A percentile compares a stretch with the other conserved stretches of the same genome.
Conservation (phyloP, 2,888 invertebrate species). For the Serrognathus titanus region DNA sequence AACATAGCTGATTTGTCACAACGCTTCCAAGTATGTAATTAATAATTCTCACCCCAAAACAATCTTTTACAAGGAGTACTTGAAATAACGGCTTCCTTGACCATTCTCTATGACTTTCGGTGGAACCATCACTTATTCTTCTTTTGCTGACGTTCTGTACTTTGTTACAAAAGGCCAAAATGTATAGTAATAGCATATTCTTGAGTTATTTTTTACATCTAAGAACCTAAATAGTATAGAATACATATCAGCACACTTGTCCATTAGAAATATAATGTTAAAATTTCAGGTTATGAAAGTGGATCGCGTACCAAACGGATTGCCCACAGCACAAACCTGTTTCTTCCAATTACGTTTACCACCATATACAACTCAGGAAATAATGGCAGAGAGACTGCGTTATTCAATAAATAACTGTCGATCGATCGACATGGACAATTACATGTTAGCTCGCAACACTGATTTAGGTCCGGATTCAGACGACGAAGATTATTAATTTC, state of each 20-base stretch:
- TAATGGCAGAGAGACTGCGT: conserved; percentile 59
- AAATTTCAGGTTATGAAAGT: conserved; percentile 54
- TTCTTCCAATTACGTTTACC: conserved; percentile 63
- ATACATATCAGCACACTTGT: no score
- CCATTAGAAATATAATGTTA: no score
- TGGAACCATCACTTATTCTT: no score
- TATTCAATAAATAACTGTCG: conserved; percentile 66
- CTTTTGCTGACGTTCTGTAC: no score
- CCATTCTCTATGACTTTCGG: no score
- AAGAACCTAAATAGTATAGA: no score
- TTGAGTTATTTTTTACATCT: no score
- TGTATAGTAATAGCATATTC: no score
- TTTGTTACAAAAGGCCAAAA: no score
- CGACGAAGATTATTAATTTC: conserved; percentile 44
- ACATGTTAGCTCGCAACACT: conserved; percentile 62
- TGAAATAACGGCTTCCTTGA: no score
- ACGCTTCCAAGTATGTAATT: conserved; percentile 56
- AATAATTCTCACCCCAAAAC: not conserved
- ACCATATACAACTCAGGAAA: conserved; percentile 57
- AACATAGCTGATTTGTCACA: conserved; percentile 64
- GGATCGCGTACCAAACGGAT: conserved; percentile 55
- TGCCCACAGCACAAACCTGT: conserved; percentile 63
- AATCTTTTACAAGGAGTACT: not conserved
- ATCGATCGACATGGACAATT: conserved; percentile 68
- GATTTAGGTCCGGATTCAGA: conserved; percentile 51